Evolutionary conservation across 2,888 invertebrate genomes (phyloP).

Genomic region (Acanthosoma haemorrhoidale): DNA sequence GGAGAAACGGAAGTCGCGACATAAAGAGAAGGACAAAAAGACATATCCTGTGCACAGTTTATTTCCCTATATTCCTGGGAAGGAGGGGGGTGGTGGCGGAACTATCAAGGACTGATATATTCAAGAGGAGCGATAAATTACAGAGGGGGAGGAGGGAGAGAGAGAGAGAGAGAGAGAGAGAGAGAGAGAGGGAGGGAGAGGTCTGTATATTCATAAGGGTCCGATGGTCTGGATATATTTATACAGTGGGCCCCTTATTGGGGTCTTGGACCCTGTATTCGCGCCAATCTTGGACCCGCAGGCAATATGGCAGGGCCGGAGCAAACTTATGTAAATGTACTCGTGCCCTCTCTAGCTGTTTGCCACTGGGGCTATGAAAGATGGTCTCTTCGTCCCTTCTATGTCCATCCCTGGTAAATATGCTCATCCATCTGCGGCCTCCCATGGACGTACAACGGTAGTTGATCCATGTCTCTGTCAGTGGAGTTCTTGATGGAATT

Average conservation of each 20-base stretch:
- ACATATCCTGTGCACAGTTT: background rate
- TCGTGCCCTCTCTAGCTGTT: background rate
- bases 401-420: no score
- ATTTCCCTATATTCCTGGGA: no score
- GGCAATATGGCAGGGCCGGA: constrained; percentile 36
- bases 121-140: constrained; percentile 1
- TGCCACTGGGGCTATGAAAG: constrained; percentile 1
- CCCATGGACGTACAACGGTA: no score
- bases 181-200: background rate
- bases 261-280: constrained; percentile 25
- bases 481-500: no score
- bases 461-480: no score
- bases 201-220: background rate
- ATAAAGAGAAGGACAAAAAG: constrained; percentile 4
- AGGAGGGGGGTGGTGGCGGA: background rate
- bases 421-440: no score
- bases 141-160: background rate
- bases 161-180: background rate
- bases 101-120: background rate
- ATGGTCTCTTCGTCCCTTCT: background rate
- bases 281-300: constrained; percentile 36
- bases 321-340: constrained; percentile 36
- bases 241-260: background rate
- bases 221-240: background rate
- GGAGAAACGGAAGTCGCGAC: background rate